Conservation (phyloP, 2,113 vertebrate species). For the Martes martes region DNA sequence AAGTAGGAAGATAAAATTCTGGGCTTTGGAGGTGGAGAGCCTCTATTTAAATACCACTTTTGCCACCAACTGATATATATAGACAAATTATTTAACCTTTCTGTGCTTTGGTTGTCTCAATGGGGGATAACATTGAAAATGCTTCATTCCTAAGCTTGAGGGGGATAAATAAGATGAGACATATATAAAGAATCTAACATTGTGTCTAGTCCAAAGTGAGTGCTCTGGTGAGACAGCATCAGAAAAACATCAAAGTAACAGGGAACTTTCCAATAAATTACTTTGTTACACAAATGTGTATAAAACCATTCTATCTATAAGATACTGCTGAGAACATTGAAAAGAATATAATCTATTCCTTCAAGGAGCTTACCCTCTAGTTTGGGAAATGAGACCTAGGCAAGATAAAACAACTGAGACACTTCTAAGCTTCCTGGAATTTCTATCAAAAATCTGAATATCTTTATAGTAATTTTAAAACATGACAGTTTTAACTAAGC, state of each 20-base stretch:
- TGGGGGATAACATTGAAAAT: background rate
- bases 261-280: background rate
- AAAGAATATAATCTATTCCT: background rate
- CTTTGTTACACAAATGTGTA: background rate
- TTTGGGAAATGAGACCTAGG: background rate
- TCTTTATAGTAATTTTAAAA: constrained; percentile 33
- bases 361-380: background rate
- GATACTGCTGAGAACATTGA: background rate
- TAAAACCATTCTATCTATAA: background rate
- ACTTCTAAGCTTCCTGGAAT: background rate
- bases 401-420: background rate
- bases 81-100: background rate
- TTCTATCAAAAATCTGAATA: constrained; percentile 19
- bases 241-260: background rate
- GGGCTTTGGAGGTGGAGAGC: background rate
- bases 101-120: background rate
- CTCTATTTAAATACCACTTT: background rate
- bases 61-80: background rate
- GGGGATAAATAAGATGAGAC: background rate
- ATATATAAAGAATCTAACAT: background rate
- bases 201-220: background rate
- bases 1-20: background rate
- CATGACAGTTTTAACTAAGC: constrained; percentile 50
- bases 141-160: background rate
- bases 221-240: background rate